phyloP scores from a whole-genome alignment of 2,888 invertebrate genomes.

The Endotricha flammealis region DNA sequence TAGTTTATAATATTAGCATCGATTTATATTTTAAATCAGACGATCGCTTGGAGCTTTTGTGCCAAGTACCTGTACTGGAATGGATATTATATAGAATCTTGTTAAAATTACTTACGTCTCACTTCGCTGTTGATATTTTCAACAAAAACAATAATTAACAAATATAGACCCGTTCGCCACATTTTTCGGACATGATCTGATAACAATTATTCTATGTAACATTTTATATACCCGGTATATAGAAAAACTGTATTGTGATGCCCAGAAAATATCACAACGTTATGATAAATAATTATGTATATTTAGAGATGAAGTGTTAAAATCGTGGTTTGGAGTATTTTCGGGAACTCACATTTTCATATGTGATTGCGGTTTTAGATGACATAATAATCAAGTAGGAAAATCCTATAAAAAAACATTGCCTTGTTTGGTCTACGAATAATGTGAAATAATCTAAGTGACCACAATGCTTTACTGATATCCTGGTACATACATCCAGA shows the following conservation, averaged over 20 bases:
- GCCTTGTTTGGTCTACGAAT: no score
- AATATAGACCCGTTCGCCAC: conserved; percentile 42
- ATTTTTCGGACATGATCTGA: conserved; percentile 39
- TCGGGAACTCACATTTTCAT: conserved; percentile 6
- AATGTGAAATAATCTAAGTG: no score
- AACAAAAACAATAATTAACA: conserved; percentile 25
- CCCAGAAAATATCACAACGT: background rate
- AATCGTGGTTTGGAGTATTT: conserved; percentile 13
- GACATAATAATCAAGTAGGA: conserved; percentile 22
- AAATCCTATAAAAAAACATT: no score
- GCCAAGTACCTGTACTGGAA: no score
- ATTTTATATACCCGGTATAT: conserved; percentile 43
- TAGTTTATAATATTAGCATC: no score
- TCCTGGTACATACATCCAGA: no score
- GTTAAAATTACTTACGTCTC: conserved; percentile 46
- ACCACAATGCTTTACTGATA: no score
- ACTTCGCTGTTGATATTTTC: conserved; percentile 29
- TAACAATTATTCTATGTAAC: conserved; percentile 24
- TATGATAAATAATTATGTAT: conserved; percentile 35
- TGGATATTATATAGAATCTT: no score
- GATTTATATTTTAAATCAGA: no score
- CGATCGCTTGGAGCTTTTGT: no score
- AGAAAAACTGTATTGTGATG: conserved; percentile 19
- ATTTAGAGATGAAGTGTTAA: conserved; percentile 33
- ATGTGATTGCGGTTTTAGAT: conserved; percentile 22